phyloP scores from a whole-genome alignment of 2,113 vertebrate species.

The Puffinus mauretanicus region DNA sequence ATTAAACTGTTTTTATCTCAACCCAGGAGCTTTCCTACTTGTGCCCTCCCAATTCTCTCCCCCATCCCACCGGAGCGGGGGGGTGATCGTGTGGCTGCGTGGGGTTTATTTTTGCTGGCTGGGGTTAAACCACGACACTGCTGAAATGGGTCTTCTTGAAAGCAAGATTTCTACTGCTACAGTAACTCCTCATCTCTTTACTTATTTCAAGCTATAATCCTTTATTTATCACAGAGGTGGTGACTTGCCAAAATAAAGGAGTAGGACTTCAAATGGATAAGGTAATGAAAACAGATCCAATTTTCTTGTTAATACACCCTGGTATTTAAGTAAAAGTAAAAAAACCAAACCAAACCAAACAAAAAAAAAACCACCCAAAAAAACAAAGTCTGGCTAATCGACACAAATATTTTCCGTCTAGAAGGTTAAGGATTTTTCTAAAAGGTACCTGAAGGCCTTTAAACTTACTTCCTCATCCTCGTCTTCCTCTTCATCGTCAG shows the following conservation, averaged over 20 bases:
- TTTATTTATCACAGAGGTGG: not conserved
- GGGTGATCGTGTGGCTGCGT: no score
- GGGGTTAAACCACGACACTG: no score
- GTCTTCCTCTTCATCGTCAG: conserved; percentile 92
- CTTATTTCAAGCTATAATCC: not conserved
- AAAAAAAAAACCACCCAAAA: not conserved
- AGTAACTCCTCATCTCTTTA: not conserved
- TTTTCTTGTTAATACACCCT: not conserved
- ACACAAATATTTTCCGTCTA: not conserved
- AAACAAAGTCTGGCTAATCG: not conserved
- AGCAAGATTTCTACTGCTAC: not conserved
- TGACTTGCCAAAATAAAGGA: not conserved
- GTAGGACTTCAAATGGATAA: not conserved
- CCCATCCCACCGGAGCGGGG: no score
- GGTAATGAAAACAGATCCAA: not conserved
- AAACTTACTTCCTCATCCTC: conserved; percentile 85
- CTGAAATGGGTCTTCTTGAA: not conserved
- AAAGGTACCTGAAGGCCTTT: not conserved
- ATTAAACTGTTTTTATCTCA: no score
- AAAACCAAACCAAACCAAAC: not conserved
- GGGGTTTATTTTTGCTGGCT: no score
- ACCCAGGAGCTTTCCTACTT: no score
- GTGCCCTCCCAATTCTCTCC: no score
- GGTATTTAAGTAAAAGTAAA: not conserved
- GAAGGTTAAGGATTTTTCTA: not conserved